Conservation (phyloP, 2,797 vertebrate species). For the Mastacembelus armatus region DNA sequence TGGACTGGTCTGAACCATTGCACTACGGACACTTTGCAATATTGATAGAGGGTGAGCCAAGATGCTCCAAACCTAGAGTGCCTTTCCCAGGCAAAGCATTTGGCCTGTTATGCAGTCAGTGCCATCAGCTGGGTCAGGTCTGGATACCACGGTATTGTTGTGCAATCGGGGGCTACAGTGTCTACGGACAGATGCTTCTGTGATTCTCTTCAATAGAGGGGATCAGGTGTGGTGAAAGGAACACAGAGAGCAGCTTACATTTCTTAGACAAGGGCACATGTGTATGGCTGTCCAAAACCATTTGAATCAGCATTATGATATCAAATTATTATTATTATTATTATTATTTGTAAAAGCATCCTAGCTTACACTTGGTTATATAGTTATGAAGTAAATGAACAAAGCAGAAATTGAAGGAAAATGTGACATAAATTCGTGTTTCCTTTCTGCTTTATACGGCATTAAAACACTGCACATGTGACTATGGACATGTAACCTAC, state of each 20-base stretch:
- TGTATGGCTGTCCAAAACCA: background rate
- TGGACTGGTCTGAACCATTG: background rate
- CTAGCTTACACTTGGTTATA: background rate
- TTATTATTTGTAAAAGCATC: background rate
- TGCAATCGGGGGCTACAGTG: background rate
- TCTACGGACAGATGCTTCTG: conserved; percentile 17
- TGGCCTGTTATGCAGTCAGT: background rate
- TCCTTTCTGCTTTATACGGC: background rate
- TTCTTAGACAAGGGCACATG: background rate
- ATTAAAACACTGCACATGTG: background rate
- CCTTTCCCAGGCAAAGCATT: background rate
- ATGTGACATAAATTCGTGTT: background rate
- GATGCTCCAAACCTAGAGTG: background rate
- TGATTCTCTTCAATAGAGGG: background rate
- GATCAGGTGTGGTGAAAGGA: conserved; percentile 14
- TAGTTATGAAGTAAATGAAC: no score
- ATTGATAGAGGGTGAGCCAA: background rate
- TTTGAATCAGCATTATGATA: background rate
- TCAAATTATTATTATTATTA: background rate
- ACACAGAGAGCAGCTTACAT: background rate
- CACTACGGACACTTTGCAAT: background rate
- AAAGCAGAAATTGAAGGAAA: no score
- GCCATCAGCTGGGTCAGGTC: conserved; percentile 22
- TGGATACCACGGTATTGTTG: conserved; percentile 4
- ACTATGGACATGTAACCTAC: no score